Percentiles rank a stretch among this genome's conserved stretches.
These are phyloP conservation scores for Chroicocephalus ridibundus DNA, from an alignment of 2,113 vertebrate genomes.

Conservation along the genomic window DNA sequence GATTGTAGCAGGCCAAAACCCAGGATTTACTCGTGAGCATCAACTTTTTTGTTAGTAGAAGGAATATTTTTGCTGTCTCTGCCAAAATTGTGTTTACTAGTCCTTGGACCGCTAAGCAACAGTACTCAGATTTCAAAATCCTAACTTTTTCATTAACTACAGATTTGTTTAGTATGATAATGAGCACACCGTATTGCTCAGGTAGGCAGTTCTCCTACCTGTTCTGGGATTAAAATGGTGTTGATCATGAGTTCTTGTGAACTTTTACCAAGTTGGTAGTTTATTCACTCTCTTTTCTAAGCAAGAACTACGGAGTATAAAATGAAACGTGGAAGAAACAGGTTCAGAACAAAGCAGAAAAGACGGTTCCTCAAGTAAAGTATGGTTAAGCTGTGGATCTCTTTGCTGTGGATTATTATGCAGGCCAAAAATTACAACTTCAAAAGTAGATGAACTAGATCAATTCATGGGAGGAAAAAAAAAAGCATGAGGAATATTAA, in stretches of 20 bases:
- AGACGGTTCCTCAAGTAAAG: background rate
- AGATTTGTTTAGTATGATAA: background rate
- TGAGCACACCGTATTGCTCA: background rate
- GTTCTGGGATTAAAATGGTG: background rate
- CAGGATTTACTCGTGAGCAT: background rate
- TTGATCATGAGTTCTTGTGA: background rate
- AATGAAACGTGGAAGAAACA: background rate
- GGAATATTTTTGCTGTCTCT: background rate
- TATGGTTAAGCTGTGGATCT: background rate
- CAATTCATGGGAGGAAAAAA: background rate
- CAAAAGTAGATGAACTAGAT: background rate
- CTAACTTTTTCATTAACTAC: background rate
- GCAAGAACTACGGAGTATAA: background rate
- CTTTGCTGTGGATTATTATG: background rate
- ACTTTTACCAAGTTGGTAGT: background rate
- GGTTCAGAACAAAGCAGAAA: background rate
- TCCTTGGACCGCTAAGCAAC: background rate
- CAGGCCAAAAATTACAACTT: background rate
- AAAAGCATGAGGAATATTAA: background rate
- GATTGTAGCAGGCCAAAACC: background rate
- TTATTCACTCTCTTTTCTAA: background rate
- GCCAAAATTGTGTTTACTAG: background rate
- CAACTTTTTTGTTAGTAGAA: background rate
- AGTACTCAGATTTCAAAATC: background rate
- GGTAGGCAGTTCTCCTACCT: background rate